Evolutionary conservation across 23 tunicate genomes (phyloP), one percentile per base, ranked within the genome.

Genomic region (Styela clava): DNA sequence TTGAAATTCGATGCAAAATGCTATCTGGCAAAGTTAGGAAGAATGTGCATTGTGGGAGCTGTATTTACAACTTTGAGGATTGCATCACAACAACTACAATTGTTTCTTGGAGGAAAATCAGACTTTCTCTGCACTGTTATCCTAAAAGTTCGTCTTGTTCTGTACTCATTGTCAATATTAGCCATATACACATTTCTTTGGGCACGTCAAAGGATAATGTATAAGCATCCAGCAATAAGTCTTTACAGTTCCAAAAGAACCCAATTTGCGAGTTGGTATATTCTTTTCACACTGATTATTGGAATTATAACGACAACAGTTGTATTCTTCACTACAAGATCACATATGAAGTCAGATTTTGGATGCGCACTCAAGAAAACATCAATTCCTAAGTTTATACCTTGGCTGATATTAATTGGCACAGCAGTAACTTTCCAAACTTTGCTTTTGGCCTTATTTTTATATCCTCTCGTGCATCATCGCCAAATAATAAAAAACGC

Each of bases 11-110:
- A n/a, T n/a, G n/a, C n/a, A n/a, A n/a, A n/a, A n/a, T n/a, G n/a
- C n/a, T n/a, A n/a, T n/a, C n/a, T n/a, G n/a, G n/a, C n/a, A n/a
- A n/a, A n/a, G n/a, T n/a, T n/a, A n/a, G n/a, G n/a, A n/a, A n/a
- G n/a, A n/a, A n/a, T n/a, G n/a, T n/a, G n/a, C n/a, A n/a, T n/a
- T n/a, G n/a, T n/a, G n/a, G 78, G 56, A 22, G 36, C 78, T 16
- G n/a, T 73, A 24, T 73, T 73, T 33, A 31, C 32, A 16, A 31
- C 44, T 16, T 73, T 73, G n/a, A 28, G 78, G n/a, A 73, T 73
- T 35, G 22, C 22, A 16, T 73, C 78, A 23, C 56, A 73, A 73
- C 78, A 73, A 52, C 52, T 73, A 16, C 78, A 73, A 31, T 27
- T 73, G 27, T n/a, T 73, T 23, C 27, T 22, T n/a, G 36, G 19